Conservation (phyloP, 2,797 vertebrate species). For the Brachyrhaphis roseni region DNA sequence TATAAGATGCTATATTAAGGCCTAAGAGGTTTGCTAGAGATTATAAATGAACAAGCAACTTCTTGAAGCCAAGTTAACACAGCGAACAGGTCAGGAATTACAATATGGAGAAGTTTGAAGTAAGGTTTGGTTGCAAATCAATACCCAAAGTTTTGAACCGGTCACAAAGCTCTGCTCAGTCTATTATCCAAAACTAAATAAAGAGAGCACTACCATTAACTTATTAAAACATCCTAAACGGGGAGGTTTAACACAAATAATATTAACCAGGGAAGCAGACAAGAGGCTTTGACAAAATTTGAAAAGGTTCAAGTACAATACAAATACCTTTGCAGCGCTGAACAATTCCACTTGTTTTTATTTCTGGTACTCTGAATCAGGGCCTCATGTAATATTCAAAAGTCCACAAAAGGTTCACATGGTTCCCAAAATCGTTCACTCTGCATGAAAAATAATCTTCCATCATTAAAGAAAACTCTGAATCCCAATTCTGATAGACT, state of each 20-base stretch:
- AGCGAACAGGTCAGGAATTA: no score
- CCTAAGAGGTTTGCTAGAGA: not conserved
- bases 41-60: not conserved
- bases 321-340: not conserved
- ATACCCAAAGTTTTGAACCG: not conserved
- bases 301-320: not conserved
- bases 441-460: constrained; percentile 44
- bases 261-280: not conserved
- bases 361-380: constrained; percentile 16
- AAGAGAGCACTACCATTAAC: not conserved
- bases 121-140: not conserved
- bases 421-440: constrained; percentile 41
- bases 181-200: not conserved
- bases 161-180: not conserved
- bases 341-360: not conserved
- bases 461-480: constrained; percentile 65
- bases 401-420: constrained; percentile 31
- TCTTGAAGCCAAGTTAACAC: not conserved
- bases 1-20: not conserved
- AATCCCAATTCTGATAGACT: constrained; percentile 52
- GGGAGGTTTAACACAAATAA: not conserved
- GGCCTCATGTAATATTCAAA: constrained; percentile 25
- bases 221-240: not conserved
- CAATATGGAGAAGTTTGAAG: not conserved
- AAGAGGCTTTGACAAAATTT: not conserved